phyloP scores from a whole-genome alignment of 1,140 invertebrate species.

The Rhyacophila brunnea region DNA sequence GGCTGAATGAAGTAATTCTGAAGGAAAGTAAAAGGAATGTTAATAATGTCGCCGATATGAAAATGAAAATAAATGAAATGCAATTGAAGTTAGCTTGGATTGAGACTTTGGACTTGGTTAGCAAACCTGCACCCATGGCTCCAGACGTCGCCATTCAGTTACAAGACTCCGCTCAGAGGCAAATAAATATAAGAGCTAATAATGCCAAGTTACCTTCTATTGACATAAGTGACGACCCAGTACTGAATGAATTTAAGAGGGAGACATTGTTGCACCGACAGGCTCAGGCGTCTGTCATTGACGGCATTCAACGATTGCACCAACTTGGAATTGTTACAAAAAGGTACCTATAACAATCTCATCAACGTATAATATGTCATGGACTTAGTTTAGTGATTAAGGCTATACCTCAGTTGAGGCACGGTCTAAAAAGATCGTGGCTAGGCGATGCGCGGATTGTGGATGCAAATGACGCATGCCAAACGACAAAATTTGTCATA shows the following conservation, averaged over 20 bases:
- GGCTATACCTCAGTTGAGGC: too few relatives aligned
- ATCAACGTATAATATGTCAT: too few relatives aligned
- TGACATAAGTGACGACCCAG: slow-evolving; percentile 69
- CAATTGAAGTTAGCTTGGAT: slow-evolving; percentile 77
- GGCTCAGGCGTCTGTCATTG: slow-evolving; percentile 83
- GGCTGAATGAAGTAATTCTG: slow-evolving; percentile 70
- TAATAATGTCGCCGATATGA: slow-evolving; percentile 71
- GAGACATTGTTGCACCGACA: slow-evolving; percentile 91
- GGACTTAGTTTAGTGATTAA: too few relatives aligned
- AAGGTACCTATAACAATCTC: too few relatives aligned
- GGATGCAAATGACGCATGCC: too few relatives aligned
- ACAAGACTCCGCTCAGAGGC: slow-evolving; percentile 67
- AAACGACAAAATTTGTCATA: too few relatives aligned
- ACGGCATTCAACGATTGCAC: slow-evolving; percentile 74
- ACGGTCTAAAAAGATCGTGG: too few relatives aligned
- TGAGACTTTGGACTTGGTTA: slow-evolving; percentile 79
- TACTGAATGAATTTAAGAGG: slow-evolving; percentile 91
- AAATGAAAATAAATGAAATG: slow-evolving; percentile 71
- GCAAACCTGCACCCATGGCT: slow-evolving; percentile 72
- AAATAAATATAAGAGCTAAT: slow-evolving; percentile 60
- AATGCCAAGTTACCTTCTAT: slow-evolving; percentile 66
- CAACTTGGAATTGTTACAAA: slow-evolving; percentile 74
- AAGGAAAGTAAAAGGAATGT: slow-evolving; percentile 57
- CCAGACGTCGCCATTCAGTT: slow-evolving; percentile 78
- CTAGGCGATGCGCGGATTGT: too few relatives aligned